A percentile compares a stretch with the other conserved stretches of the same genome.
phyloP scores from a whole-genome alignment of 1,140 invertebrate species.

The Eueides isabella region DNA sequence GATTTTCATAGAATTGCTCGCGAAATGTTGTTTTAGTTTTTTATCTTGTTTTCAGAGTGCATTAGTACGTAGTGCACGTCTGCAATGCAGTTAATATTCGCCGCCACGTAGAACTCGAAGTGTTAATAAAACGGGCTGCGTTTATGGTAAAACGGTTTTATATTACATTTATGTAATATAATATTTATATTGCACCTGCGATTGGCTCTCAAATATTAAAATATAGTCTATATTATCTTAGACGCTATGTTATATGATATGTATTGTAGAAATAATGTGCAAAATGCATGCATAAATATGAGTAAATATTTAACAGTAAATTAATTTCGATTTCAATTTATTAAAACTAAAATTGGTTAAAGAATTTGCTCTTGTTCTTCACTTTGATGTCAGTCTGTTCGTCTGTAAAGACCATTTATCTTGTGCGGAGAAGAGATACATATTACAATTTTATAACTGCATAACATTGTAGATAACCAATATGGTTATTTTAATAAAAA shows the following conservation, averaged over 20 bases:
- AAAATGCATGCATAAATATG: too few species aligned
- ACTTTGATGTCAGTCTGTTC: too few species aligned
- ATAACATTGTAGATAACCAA: too few species aligned
- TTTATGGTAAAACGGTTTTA: slow-evolving; percentile 23
- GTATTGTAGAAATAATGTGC: neutral
- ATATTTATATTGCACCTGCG: neutral
- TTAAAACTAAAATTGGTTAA: too few species aligned
- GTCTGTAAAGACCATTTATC: too few species aligned
- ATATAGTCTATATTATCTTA: neutral
- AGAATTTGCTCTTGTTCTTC: too few species aligned
- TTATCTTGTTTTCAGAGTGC: slow-evolving; percentile 22
- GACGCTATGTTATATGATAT: neutral
- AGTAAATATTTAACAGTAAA: too few species aligned
- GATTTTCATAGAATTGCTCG: slow-evolving; percentile 17
- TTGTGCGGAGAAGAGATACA: too few species aligned
- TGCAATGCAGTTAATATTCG: slow-evolving; percentile 34
- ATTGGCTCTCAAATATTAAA: neutral
- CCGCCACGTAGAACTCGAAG: slow-evolving; percentile 9
- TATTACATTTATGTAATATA: neutral
- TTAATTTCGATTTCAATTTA: too few species aligned
- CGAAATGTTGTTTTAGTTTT: slow-evolving; percentile 24
- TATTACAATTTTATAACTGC: too few species aligned
- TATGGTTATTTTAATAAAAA: too few species aligned
- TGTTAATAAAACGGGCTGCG: slow-evolving; percentile 25
- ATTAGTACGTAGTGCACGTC: slow-evolving; percentile 32